Base-by-base conservation (phyloP, 2,113 vertebrate genomes). In the Ivindomyrus marchei region DNA sequence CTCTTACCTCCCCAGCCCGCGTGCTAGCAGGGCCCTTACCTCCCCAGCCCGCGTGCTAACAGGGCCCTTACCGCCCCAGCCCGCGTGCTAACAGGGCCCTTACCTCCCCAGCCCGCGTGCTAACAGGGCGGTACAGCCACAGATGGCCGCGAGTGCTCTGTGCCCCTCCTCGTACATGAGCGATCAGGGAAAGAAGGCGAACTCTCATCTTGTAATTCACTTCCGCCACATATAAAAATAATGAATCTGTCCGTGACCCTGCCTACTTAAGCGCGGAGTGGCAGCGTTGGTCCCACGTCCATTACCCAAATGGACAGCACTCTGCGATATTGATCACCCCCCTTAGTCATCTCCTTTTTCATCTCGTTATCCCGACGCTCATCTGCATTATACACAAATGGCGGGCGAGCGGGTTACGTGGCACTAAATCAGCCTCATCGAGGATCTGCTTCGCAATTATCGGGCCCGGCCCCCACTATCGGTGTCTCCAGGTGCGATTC, bases 281-380 rank as follows among this genome's bases (percentile, higher is more conserved):
- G 93, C 92, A 94, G 93, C 93, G 95, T 97, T 96, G 96, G 97
- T 96, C 92, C 93, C 92, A 96, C 95, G 95, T 96, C 97, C 96
- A 97, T 98, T 99, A 98, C 95, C 95, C 95, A 98, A 98, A 97
- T 98, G 96, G 97, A 97, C 96, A 97, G 94, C 94, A 97, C 96
- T 97, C 94, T 95, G 94, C 86, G 88, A 91, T 97, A 98, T 98
- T 97, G 97, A 98, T 98, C 96, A 94, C 93, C 92, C 91, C 92
- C 94, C 93, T 97, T 95, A 96, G 95, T 91, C 91, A 94, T 94
- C 91, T 92, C 88, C 91, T 96, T 97, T 97, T 95, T 97, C 96
- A 97, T 96, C 95, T 95, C 92, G 94, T 96, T 96, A 95, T 96
- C 94, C 95, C 93, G 93, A 91, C 62, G 88, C 92, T 95, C 94